These are phyloP conservation scores for Brachyopa scutellaris DNA, from an alignment of 2,888 invertebrate genomes.

Conservation along the genomic window DNA sequence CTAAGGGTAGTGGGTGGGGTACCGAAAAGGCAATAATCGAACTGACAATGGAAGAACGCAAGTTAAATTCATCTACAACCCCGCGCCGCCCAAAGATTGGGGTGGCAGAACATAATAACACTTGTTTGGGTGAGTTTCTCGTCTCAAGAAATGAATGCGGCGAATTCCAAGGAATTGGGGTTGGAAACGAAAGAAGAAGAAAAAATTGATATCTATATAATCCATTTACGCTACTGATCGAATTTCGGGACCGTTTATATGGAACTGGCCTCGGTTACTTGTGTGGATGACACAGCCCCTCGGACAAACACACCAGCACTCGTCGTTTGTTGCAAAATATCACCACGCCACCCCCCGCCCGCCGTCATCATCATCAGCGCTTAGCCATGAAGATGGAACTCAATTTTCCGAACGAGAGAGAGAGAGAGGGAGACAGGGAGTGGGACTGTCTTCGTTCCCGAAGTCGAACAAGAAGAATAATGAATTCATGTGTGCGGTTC, in stretches of 20 bases:
- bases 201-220: slow-evolving; percentile 74
- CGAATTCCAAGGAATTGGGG: slow-evolving; percentile 44
- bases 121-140: slow-evolving; percentile 63
- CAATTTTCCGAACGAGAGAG: slow-evolving; percentile 58
- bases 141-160: slow-evolving; percentile 1
- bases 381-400: slow-evolving; percentile 67
- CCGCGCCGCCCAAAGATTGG: neutral
- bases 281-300: slow-evolving; percentile 50
- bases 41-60: slow-evolving; percentile 68
- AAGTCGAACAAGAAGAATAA: slow-evolving; percentile 70
- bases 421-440: neutral
- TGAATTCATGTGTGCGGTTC: slow-evolving; percentile 73
- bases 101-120: slow-evolving; percentile 68
- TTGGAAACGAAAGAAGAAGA: slow-evolving; percentile 2
- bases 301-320: slow-evolving; percentile 49
- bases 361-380: slow-evolving; percentile 62
- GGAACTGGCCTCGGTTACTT: slow-evolving; percentile 69
- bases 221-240: slow-evolving; percentile 75
- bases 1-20: neutral
- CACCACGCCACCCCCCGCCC: slow-evolving; percentile 9
- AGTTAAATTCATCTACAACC: slow-evolving; percentile 64
- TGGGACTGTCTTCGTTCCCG: slow-evolving; percentile 26
- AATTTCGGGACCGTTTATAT: slow-evolving; percentile 74
- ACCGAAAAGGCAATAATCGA: slow-evolving; percentile 69
- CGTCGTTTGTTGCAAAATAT: slow-evolving; percentile 68